Evolutionary conservation across 2,888 invertebrate genomes (phyloP).

Genomic region (Idaea straminata): DNA sequence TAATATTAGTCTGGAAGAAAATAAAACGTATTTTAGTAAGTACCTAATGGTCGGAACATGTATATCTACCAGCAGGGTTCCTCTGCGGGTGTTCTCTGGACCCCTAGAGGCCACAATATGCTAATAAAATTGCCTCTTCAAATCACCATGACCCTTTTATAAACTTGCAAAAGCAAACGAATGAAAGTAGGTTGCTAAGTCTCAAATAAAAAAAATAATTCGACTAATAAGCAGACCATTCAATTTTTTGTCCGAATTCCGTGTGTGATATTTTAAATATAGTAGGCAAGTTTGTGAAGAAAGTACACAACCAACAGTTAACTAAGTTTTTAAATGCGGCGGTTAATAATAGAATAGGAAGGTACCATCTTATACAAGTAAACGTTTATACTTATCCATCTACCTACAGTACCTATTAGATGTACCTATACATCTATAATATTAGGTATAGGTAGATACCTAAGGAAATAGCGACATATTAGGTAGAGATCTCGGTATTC

Average conservation of each 20-base stretch:
- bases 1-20: background rate
- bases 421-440: no score
- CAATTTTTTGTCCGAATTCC: no score
- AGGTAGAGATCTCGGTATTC: background rate
- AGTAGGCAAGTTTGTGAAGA: no score
- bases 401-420: no score
- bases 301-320: no score
- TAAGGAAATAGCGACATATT: background rate
- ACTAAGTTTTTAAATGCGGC: no score
- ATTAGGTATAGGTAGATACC: background rate
- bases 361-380: no score
- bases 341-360: no score
- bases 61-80: conserved; percentile 56
- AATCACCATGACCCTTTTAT: conserved; percentile 41
- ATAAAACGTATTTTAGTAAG: background rate
- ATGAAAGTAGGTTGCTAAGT: background rate
- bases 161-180: conserved; percentile 15
- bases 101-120: conserved; percentile 48
- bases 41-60: conserved; percentile 37
- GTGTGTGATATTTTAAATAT: no score
- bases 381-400: no score
- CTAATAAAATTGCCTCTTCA: conserved; percentile 50
- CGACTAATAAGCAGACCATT: background rate
- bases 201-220: background rate
- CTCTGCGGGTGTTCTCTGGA: conserved; percentile 31